Evolutionary conservation across 1,140 invertebrate species (phyloP).

Genomic region (Macrobrachium rosenbergii): DNA sequence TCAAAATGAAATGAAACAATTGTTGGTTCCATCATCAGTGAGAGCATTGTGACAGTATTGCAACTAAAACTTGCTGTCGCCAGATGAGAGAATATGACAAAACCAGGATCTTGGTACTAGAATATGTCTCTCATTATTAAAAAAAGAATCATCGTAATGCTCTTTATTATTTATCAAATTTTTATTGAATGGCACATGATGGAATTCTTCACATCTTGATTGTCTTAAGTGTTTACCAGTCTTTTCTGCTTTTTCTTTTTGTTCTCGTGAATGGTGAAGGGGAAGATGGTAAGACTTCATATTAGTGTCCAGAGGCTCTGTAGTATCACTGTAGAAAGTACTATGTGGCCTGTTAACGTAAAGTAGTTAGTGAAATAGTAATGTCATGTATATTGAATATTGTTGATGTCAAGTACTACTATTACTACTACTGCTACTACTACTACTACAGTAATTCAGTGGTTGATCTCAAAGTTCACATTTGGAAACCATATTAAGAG

Average conservation of each 20-base stretch:
- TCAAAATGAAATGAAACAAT: too few relatives aligned
- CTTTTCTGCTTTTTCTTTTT: slow-evolving; percentile 61
- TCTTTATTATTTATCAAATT: too few relatives aligned
- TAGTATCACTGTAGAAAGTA: slow-evolving; percentile 63
- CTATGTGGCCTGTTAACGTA: slow-evolving; percentile 61
- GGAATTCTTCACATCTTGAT: slow-evolving; percentile 59
- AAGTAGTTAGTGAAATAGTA: slow-evolving; percentile 32
- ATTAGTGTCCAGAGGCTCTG: slow-evolving; percentile 62
- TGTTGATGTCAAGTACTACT: slow-evolving; percentile 35
- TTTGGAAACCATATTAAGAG: background rate
- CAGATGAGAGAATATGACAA: too few relatives aligned
- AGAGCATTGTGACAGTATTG: too few relatives aligned
- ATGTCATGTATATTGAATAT: slow-evolving; percentile 31
- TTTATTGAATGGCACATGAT: slow-evolving; percentile 45
- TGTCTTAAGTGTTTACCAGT: slow-evolving; percentile 63
- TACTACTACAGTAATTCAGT: slow-evolving; percentile 3
- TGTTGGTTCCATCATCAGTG: too few relatives aligned
- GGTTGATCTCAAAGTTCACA: slow-evolving; percentile 4
- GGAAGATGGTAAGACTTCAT: slow-evolving; percentile 63
- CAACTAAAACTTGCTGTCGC: too few relatives aligned
- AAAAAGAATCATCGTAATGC: too few relatives aligned
- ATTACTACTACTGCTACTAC: background rate
- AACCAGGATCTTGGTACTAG: too few relatives aligned
- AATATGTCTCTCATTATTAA: too few relatives aligned
- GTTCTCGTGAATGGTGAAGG: slow-evolving; percentile 64